Evolutionary conservation across 2,797 vertebrate species (phyloP).

Genomic region (Vultur gryphus): DNA sequence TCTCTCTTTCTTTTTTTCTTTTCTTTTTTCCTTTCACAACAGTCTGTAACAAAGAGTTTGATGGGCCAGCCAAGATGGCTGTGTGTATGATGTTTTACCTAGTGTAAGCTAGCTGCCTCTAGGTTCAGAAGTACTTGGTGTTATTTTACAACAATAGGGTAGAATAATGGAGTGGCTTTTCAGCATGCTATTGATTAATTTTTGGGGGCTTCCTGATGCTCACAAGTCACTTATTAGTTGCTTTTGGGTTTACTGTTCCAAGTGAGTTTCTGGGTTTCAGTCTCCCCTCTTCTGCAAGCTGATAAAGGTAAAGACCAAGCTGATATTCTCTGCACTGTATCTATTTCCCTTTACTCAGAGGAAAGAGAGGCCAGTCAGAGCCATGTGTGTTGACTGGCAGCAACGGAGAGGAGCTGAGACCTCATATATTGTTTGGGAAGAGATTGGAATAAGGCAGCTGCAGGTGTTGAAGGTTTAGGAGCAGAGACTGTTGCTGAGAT

Average conservation of each 20-base stretch:
- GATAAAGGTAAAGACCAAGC: neutral
- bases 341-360: neutral
- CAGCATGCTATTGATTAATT: neutral
- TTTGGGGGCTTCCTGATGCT: neutral
- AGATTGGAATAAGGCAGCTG: neutral
- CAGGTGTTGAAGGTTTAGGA: neutral
- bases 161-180: neutral
- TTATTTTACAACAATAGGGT: neutral
- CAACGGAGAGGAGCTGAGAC: neutral
- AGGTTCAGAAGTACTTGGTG: neutral
- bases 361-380: neutral
- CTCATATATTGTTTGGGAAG: neutral
- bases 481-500: neutral
- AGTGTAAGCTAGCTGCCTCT: neutral
- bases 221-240: neutral
- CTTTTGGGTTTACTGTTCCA: neutral
- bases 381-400: fast-evolving
- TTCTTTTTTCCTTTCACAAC: fast-evolving
- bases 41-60: neutral
- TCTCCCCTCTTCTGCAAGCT: neutral
- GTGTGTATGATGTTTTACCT: neutral
- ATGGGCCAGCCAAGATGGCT: neutral
- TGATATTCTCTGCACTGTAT: neutral
- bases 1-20: fast-evolving
- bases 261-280: neutral